Percentiles rank a stretch among this genome's conserved stretches.
These are phyloP conservation scores for Neocrepidodera transversa DNA, from an alignment of 2,888 invertebrate species.

Conservation along the genomic window DNA sequence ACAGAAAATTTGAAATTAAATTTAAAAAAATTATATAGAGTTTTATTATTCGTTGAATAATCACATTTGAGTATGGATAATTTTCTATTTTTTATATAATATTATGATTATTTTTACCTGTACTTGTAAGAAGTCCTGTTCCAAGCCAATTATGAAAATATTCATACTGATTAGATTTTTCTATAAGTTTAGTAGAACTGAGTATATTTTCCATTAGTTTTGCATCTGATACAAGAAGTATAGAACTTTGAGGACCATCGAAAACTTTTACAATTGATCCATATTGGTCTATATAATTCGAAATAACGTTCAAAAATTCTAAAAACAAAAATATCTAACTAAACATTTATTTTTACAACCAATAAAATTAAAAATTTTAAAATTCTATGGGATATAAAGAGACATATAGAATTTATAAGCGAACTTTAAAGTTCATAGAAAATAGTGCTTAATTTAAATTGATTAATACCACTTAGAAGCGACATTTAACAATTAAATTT, in stretches of 20 bases:
- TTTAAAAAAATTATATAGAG: too few relatives aligned
- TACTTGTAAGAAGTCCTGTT: constrained; percentile 24
- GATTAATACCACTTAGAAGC: too few relatives aligned
- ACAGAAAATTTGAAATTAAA: too few relatives aligned
- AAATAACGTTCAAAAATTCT: constrained; percentile 24
- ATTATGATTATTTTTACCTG: constrained; percentile 23
- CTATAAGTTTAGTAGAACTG: constrained; percentile 21
- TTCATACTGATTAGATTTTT: constrained; percentile 25
- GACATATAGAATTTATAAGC: too few relatives aligned
- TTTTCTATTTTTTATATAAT: constrained; percentile 2
- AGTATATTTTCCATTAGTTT: constrained; percentile 25
- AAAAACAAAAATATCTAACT: constrained; percentile 17
- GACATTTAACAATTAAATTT: too few relatives aligned
- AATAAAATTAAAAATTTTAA: too few relatives aligned
- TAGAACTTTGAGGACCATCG: constrained; percentile 20
- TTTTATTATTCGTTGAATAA: too few relatives aligned
- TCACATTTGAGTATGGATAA: too few relatives aligned
- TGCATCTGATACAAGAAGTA: constrained; percentile 8
- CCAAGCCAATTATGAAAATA: constrained; percentile 28
- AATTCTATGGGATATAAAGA: too few relatives aligned
- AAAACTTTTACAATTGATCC: constrained; percentile 10
- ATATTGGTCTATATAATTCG: constrained; percentile 9
- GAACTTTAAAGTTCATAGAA: too few relatives aligned
- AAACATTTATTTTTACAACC: too few relatives aligned
- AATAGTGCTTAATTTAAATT: too few relatives aligned